A percentile compares a stretch with the other conserved stretches of the same genome.
These are phyloP conservation scores for Erebia palarica DNA, from an alignment of 2,888 invertebrate genomes.

Conservation along the genomic window DNA sequence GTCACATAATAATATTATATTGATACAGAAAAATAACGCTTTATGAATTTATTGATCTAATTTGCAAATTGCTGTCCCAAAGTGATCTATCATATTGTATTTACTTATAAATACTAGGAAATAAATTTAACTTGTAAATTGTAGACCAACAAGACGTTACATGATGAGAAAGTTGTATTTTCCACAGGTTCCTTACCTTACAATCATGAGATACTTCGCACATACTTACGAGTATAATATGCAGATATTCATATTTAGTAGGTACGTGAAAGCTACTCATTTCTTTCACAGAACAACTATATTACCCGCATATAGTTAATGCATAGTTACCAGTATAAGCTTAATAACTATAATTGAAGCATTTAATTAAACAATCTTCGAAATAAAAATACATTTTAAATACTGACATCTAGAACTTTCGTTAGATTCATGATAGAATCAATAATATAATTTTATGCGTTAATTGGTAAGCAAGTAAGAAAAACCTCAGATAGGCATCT, in stretches of 20 bases:
- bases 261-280: slow-evolving; percentile 15
- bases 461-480: no score
- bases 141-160: slow-evolving; percentile 9
- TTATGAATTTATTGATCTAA: not conserved
- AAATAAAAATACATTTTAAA: no score
- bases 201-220: slow-evolving; percentile 12
- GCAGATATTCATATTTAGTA: not conserved
- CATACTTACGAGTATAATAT: slow-evolving; percentile 8
- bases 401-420: no score
- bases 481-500: no score
- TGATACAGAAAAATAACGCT: no score
- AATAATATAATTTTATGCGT: no score
- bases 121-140: slow-evolving; percentile 11
- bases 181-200: slow-evolving; percentile 7
- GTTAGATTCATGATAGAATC: no score
- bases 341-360: no score
- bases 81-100: not conserved
- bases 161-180: slow-evolving; percentile 23
- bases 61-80: not conserved
- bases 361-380: no score
- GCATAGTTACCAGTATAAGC: no score
- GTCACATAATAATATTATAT: slow-evolving; percentile 5
- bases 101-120: not conserved
- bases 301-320: not conserved
- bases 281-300: not conserved